Base-by-base conservation (phyloP, 2,888 invertebrate species). In the Ferrisia virgata region DNA sequence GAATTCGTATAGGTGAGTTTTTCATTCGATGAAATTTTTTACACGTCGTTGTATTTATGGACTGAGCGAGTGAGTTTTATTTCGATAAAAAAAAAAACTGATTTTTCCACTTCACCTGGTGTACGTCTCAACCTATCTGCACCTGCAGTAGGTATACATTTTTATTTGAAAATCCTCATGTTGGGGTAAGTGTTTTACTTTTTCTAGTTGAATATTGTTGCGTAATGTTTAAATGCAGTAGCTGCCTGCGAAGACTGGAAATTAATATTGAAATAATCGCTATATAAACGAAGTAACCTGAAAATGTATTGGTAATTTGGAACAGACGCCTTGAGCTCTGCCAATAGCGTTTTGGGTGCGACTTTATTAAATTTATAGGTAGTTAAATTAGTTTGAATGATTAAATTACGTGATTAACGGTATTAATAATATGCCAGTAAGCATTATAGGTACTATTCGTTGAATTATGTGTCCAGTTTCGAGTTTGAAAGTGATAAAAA, bases 321-420 rank as follows among this genome's bases (percentile, higher is more conserved):
- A 28, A 64, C 58, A 64, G 28, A 64, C 58, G 58, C 58, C 58
- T 13, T 64, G 22, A 64, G 58, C 58, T 64, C 25, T 28, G 58
- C 58, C 58, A 64, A 64, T 25, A 64, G 58, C 58, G 28, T 64
- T 43, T 64, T 64, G 58, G 58, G 58, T 64, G 58, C 58, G 58
- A 64, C 58, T 25, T 64, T 64, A 64, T 64, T 64, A 64, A 64
- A 64, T 64, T 64, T 64, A 64, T 64, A n/a, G n/a, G n/a, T n/a
- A 64, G 58, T 22, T 64, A 64, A 64, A 64, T 64, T 64, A 64
- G 58, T 64, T 64, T 64, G 25, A 64, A 22, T 64, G 25, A 64
- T 64, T 64, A 64, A 64, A 64, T 64, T 64, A 64, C 58, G 58
- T 64, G 58, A 64, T 64, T 64, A 64, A 64, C 58, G 58, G 58